Evolutionary conservation across 2,113 vertebrate species (phyloP), one percentile per base, ranked within the genome.

Genomic region (Anguilla japonica): DNA sequence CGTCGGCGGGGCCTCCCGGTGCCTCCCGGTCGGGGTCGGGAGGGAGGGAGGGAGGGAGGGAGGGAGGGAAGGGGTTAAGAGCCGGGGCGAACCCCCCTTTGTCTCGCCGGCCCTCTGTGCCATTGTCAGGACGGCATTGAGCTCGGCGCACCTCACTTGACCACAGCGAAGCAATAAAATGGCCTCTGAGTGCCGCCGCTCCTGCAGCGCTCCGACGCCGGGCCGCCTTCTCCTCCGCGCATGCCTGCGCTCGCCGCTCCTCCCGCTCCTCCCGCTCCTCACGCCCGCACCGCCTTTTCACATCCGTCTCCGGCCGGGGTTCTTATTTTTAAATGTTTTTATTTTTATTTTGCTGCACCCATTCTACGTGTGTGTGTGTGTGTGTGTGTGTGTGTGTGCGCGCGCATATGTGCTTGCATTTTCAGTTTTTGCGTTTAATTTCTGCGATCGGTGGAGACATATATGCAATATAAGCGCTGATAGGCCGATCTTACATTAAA

Each of bases 161-260:
- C 96, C 95, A 95, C 94, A 95, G 95, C 94, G 93, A 93, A 94
- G 95, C 94, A 95, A 94, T 95, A 95, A 95, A 96, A 96, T 95
- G 94, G 94, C 94, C 93, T 94, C 92, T 95, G 94, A 95, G 94
- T 95, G 93, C 94, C 90, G 89, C 83, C 91, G 94, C 93, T 90
- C 93, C 91, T 80, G 87, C 91, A 88, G 90, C 93, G 90, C 91
- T 93, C 89, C 93, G 91, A 94, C 93, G 93, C 93, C 91, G 94
- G 43, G 50, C 50, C 89, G 50, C 50, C 89, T 88, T 93, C 91
- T 89, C 89, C 85, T 86, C 90, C 22, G 43, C 82, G 29, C 80
- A 57, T 56, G 71, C 16, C 1, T 57, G 20, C 18, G 13, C 16
- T 29, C 71, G 50, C 63, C 26, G 56, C 60, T 6, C 2, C 8